Conservation (phyloP, 2,888 invertebrate genomes). For the Apamea anceps region DNA sequence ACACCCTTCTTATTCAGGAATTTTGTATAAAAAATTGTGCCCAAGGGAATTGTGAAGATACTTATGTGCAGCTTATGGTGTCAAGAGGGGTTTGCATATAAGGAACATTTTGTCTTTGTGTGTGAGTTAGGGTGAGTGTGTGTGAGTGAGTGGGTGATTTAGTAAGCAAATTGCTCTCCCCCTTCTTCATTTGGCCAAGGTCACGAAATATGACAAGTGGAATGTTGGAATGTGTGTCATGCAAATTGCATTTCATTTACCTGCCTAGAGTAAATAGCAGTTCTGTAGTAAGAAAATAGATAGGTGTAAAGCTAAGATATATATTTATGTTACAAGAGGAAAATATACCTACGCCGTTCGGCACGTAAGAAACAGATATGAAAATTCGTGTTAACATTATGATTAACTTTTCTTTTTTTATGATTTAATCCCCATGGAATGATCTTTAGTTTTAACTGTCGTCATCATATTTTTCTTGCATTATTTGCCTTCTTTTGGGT, state of each 20-base stretch:
- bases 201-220: slow-evolving; percentile 41
- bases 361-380: background rate
- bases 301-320: no score
- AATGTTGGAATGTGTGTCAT: slow-evolving; percentile 23
- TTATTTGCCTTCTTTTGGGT: background rate
- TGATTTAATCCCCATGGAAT: background rate
- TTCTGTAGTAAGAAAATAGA: background rate
- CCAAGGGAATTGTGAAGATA: slow-evolving; percentile 55
- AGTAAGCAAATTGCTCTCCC: slow-evolving; percentile 55
- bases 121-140: slow-evolving; percentile 32
- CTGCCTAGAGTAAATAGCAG: background rate
- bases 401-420: background rate
- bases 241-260: slow-evolving; percentile 32
- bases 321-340: background rate
- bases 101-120: slow-evolving; percentile 21
- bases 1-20: slow-evolving; percentile 52
- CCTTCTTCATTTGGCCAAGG: slow-evolving; percentile 62
- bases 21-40: slow-evolving; percentile 55
- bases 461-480: background rate
- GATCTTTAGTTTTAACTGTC: background rate
- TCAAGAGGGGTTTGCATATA: slow-evolving; percentile 54
- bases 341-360: background rate
- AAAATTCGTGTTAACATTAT: no score
- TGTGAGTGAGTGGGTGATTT: slow-evolving; percentile 38
- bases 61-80: slow-evolving; percentile 58